Base-by-base conservation (phyloP, 2,797 vertebrate genomes). In the Falco naumanni region DNA sequence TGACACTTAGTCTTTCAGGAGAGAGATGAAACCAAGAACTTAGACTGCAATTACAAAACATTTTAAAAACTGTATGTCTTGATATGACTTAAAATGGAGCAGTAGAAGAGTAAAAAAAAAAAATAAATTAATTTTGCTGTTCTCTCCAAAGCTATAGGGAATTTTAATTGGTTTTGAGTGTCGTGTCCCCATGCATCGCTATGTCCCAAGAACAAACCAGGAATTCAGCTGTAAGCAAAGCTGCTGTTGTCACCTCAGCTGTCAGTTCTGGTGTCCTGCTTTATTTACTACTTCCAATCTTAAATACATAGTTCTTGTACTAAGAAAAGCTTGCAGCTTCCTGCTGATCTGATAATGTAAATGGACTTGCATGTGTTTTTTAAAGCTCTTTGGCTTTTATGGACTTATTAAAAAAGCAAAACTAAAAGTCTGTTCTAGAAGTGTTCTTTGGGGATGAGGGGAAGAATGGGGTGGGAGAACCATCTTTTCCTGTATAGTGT, bases 381-480 rank as follows among this genome's bases (percentile, higher is more conserved):
- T 91, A 56, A 78, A 87, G 87, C 94, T 53, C 31, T 25, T 76
- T 85, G 45, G 34, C 43, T 86, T 97, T 93, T 92, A 65, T 56
- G 57, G 41, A 75, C 57, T 92, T 89, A 97, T 45, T 97, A 96
- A 96, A 97, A 93, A 92, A 85, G 11, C 15, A 81, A 85, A 96
- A 85, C 10, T 10, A 29, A 16, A 95, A 64, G 7, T 83, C 29
- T 91, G 13, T 91, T 90, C 20, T 78, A 33, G 61, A 80, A 87
- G 39, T 93, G 16, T 3, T 84, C 29, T 63, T 77, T 72, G 33
- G 51, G 66, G 26, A 8, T 0, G 1, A 25, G 12, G 24, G 28
- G 16, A 33, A 87, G 31, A 68, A 20, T 63, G 13, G 47, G 34
- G 12, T 54, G 45, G 17, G 19, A 8, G 29, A 47, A 18, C 4